Percentiles rank a stretch among this genome's conserved stretches.
These are phyloP conservation scores for Drosophila meridiana DNA, from an alignment of 2,888 invertebrate genomes.

Conservation along the genomic window DNA sequence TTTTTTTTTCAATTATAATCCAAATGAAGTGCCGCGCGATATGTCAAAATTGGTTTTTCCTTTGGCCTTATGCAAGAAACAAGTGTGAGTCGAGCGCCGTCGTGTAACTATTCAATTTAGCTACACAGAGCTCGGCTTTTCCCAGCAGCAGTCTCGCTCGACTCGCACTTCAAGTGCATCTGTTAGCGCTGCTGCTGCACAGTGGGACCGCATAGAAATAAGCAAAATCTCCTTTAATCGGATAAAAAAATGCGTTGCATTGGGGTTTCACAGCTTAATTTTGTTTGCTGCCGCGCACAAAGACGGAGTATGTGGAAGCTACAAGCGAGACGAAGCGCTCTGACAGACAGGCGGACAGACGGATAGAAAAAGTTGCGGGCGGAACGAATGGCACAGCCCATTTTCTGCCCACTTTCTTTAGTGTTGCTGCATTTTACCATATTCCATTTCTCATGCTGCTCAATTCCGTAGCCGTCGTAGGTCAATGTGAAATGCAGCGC, in stretches of 20 bases:
- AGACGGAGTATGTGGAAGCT: neutral
- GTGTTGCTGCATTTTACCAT: conserved; percentile 1
- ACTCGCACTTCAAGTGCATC: conserved; percentile 44
- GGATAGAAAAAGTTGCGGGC: conserved; percentile 1
- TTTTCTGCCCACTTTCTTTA: conserved; percentile 4
- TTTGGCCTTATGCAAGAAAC: neutral
- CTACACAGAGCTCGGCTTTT: conserved; percentile 6
- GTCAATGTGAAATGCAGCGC: conserved; percentile 7
- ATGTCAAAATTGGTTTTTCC: neutral
- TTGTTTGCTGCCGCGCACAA: neutral
- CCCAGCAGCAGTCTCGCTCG: conserved; percentile 39
- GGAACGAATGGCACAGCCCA: neutral
- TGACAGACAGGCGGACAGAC: neutral
- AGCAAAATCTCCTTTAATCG: neutral
- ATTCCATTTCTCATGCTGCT: conserved; percentile 4
- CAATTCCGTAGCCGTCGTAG: conserved; percentile 3
- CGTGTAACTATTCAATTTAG: conserved; percentile 4
- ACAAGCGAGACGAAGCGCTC: neutral
- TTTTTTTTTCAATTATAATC: conserved; percentile 7
- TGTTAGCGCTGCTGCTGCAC: conserved; percentile 28
- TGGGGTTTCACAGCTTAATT: conserved; percentile 1
- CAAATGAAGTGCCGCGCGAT: neutral
- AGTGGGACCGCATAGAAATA: conserved; percentile 5
- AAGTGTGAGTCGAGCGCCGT: neutral
- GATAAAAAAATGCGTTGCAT: conserved; percentile 3